Base-by-base conservation (phyloP, 2,113 vertebrate species). In the Erythrocercus mccallii region DNA sequence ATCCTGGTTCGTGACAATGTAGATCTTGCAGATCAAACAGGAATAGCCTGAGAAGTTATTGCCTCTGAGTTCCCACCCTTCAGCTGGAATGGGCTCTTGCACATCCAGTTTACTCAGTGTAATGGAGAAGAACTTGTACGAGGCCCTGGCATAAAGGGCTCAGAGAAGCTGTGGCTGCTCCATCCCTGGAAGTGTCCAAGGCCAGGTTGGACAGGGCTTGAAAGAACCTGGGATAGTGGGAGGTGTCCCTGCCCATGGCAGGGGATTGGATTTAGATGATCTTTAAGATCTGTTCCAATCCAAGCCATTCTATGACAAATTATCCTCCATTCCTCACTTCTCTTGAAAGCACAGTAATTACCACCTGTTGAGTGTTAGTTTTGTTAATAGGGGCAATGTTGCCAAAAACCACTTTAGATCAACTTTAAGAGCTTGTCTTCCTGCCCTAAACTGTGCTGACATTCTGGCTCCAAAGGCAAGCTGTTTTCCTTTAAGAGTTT, bases 281-380 rank as follows among this genome's bases (percentile, higher is more conserved):
- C 25, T 61, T 30, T 47, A 19, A 40, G 6, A 10, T 53, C 5
- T 20, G 21, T 19, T 45, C 20, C 54, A 31, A 19, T 35, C 24
- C 62, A 33, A 61, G 18, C n/a, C 30, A 30, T 35, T 54, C 40
- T 40, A 12, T 31, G 22, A 16, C 27, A 76, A 82, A 47, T 40
- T 56, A n/a, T 27, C 27, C 37, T 42, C 33, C 62, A 13, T 53
- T 79, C 40, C 48, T 64, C 24, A 2, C 40, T 81, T 74, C 2
- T 0, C 38, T 70, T 3, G 12, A 9, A 40, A 0, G 0, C 5
- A 27, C 21, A 6, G 60, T 31, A 74, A n/a, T 64, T 47, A 7
- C 45, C 19, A 27, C 53, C 20, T 28, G 28, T 37, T 58, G 33
- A 58, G 33, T 24, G 15, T 5, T 65, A 4, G 5, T 21, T 45